Percentiles rank a stretch among this genome's conserved stretches.
These are phyloP conservation scores for Cotesia chilonis DNA, from an alignment of 1,140 invertebrate genomes.

Conservation along the genomic window DNA sequence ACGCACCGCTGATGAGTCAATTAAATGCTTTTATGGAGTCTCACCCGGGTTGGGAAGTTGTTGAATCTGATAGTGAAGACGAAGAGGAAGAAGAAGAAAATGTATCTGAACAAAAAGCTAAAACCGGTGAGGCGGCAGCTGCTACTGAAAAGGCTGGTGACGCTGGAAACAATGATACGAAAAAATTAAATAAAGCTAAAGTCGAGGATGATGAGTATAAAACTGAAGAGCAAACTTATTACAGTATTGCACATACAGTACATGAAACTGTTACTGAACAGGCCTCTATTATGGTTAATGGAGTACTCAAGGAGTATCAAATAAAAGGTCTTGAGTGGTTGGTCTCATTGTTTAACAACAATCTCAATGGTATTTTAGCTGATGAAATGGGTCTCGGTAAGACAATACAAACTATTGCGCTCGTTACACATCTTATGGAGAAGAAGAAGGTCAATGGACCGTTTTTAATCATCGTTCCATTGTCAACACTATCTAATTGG, in stretches of 20 bases:
- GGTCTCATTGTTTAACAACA: constrained; percentile 98
- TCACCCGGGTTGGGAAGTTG: constrained; percentile 90
- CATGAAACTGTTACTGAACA: constrained; percentile 94
- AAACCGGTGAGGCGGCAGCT: constrained; percentile 43
- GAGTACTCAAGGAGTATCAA: constrained; percentile 94
- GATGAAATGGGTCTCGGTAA: constrained; percentile 99
- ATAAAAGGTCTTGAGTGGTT: constrained; percentile 98
- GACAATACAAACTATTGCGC: constrained; percentile 94
- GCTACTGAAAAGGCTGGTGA: constrained; percentile 57
- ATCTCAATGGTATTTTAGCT: constrained; percentile 95
- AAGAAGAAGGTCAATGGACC: constrained; percentile 97
- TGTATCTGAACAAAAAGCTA: constrained; percentile 45
- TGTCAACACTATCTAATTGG: constrained; percentile 99
- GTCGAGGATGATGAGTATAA: constrained; percentile 95
- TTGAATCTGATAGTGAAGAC: constrained; percentile 78
- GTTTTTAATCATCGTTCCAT: constrained; percentile 95
- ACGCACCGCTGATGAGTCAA: constrained; percentile 89
- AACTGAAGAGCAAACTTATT: constrained; percentile 87
- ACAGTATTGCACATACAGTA: constrained; percentile 93
- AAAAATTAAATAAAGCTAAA: constrained; percentile 75
- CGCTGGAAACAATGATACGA: constrained; percentile 74
- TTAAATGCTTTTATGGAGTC: constrained; percentile 83
- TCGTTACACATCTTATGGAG: constrained; percentile 98
- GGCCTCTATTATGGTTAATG: constrained; percentile 91
- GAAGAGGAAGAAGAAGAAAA: constrained; percentile 68